Base-by-base conservation (phyloP, 2,113 vertebrate species). In the Macaca nemestrina region DNA sequence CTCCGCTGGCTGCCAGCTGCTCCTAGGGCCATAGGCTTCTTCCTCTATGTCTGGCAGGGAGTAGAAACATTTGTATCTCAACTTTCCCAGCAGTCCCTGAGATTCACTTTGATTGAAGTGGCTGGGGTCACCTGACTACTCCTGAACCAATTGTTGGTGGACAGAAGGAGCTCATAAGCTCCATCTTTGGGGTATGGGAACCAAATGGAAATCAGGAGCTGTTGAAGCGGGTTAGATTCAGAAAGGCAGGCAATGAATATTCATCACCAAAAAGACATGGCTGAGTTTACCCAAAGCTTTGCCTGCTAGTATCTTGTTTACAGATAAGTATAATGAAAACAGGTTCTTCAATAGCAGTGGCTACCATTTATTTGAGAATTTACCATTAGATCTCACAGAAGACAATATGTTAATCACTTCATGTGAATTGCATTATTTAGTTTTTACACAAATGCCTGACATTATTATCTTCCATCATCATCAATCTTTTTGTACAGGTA, bases 321-420 rank as follows among this genome's bases (percentile, higher is more conserved):
- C 52, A 85, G 84, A 89, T 78, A 40, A 68, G 87, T 55, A 68
- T 25, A 73, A 38, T 67, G 88, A 55, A 35, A 61, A 64, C 13
- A 38, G 91, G 86, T 90, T 94, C 72, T 30, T n/a, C 88, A 45
- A 84, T 91, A 27, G 67, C 78, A 82, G 75, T 64, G 92, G 52
- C 64, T 82, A 76, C 67, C 30, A 43, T 80, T 95, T 84, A 64
- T 30, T 84, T 55, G 30, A 59, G 70, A 90, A 75, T 97, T 80
- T 76, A n/a, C 50, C 5, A 22, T 88, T 87, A 22, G 64, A 67
- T 79, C 35, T 64, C 55, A 67, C 67, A 83, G 93, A 93, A 55
- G 57, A n/a, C 11, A 67, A 22, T 45, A 13, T 70, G 43, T 8
- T 14, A 38, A 86, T 30, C 10, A 20, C 30, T 61, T 92, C 23